A percentile compares a stretch with the other conserved stretches of the same genome.
Evolutionary conservation across 2,888 invertebrate genomes (phyloP).

Genomic region (Mesorhabditis belari): DNA sequence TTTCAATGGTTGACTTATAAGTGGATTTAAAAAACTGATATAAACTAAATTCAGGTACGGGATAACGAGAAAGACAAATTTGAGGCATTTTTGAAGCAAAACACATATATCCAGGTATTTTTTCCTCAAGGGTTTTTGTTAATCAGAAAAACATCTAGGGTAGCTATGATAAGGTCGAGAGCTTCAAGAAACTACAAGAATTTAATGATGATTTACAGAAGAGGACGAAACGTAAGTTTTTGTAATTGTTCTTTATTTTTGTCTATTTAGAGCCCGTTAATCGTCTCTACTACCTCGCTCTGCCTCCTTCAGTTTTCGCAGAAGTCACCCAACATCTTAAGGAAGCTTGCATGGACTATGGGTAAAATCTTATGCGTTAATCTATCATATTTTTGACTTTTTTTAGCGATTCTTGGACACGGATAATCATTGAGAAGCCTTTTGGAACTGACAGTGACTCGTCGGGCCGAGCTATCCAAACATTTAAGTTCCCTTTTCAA

Average conservation of each 20-base stretch:
- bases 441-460: slow-evolving; percentile 84
- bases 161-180: slow-evolving; percentile 72
- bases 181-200: slow-evolving; percentile 74
- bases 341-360: slow-evolving; percentile 45
- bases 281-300: slow-evolving; percentile 88
- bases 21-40: background rate
- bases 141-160: slow-evolving; percentile 61
- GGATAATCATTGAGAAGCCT: slow-evolving; percentile 95
- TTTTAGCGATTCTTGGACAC: slow-evolving; percentile 66
- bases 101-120: slow-evolving; percentile 67
- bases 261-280: slow-evolving; percentile 62
- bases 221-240: background rate
- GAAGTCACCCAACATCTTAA: slow-evolving; percentile 78
- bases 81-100: slow-evolving; percentile 77
- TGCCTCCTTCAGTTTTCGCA: slow-evolving; percentile 90
- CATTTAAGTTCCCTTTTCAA: slow-evolving; percentile 79
- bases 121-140: background rate
- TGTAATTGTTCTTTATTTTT: background rate
- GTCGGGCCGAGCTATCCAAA: slow-evolving; percentile 74
- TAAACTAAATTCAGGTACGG: slow-evolving; percentile 57
- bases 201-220: slow-evolving; percentile 64
- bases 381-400: background rate
- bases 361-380: slow-evolving; percentile 9
- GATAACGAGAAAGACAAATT: slow-evolving; percentile 68
- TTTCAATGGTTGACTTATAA: background rate